Conservation (phyloP, 2,888 invertebrate species). For the Oeneis ivallda region DNA sequence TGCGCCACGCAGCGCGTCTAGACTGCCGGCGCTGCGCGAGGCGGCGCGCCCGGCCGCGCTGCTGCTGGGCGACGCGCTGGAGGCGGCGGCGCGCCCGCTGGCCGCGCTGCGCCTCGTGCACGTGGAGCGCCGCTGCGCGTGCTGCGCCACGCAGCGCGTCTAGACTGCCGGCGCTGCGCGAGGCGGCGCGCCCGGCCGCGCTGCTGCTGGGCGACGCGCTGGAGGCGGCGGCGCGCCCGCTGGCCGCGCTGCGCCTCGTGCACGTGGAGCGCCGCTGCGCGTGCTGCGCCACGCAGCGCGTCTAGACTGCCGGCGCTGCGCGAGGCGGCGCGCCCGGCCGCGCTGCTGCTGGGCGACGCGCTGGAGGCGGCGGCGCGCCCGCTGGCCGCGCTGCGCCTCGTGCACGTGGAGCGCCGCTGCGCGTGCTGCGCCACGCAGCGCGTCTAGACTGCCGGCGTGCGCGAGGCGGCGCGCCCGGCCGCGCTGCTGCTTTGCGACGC, state of each 20-base stretch:
- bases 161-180: constrained; percentile 75
- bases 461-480: too few species aligned
- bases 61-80: constrained; percentile 47
- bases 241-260: constrained; percentile 51
- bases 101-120: constrained; percentile 49
- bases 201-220: constrained; percentile 46
- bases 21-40: constrained; percentile 78
- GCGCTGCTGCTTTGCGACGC: too few species aligned
- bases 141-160: neutral
- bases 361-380: constrained; percentile 51
- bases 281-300: neutral
- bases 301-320: constrained; percentile 70
- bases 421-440: neutral
- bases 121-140: constrained; percentile 14
- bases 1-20: neutral
- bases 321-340: constrained; percentile 74
- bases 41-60: constrained; percentile 65
- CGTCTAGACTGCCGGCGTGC: neutral
- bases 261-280: constrained; percentile 16
- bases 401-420: constrained; percentile 34
- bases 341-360: constrained; percentile 46
- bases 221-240: constrained; percentile 51
- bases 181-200: constrained; percentile 70
- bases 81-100: constrained; percentile 51
- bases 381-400: constrained; percentile 50